phyloP scores from a whole-genome alignment of 2,797 vertebrate genomes.

The Catharus ustulatus region DNA sequence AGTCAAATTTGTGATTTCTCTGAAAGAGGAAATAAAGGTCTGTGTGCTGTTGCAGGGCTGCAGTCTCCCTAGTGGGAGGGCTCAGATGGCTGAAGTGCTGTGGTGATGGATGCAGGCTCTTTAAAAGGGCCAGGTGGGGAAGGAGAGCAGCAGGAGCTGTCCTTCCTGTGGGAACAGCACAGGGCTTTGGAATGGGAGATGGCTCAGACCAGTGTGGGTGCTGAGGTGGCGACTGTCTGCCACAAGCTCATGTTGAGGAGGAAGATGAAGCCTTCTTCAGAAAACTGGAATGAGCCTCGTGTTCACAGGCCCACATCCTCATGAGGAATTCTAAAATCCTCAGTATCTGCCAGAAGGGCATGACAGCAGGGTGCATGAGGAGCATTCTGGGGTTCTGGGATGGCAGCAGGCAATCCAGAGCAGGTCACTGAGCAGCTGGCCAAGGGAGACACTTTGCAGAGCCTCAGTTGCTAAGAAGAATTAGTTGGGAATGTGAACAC shows the following conservation, averaged over 20 bases:
- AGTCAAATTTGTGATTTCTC: not conserved
- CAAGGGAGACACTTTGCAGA: not conserved
- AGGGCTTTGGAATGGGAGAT: not conserved
- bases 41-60: not conserved
- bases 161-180: not conserved
- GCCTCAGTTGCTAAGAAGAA: not conserved
- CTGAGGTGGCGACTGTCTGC: not conserved
- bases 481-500: not conserved
- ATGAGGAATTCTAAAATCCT: not conserved
- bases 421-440: not conserved
- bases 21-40: not conserved
- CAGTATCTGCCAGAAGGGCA: not conserved
- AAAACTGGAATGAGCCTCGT: not conserved
- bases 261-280: not conserved
- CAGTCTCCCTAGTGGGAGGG: not conserved
- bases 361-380: not conserved
- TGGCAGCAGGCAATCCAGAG: not conserved
- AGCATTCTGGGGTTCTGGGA: not conserved
- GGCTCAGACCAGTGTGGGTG: not conserved
- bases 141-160: not conserved
- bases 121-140: not conserved
- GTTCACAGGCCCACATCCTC: not conserved
- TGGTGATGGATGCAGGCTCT: not conserved
- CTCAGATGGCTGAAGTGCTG: not conserved
- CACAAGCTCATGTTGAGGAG: not conserved